Evolutionary conservation across 2,797 vertebrate species (phyloP).

Genomic region (Scolopax rusticola): DNA sequence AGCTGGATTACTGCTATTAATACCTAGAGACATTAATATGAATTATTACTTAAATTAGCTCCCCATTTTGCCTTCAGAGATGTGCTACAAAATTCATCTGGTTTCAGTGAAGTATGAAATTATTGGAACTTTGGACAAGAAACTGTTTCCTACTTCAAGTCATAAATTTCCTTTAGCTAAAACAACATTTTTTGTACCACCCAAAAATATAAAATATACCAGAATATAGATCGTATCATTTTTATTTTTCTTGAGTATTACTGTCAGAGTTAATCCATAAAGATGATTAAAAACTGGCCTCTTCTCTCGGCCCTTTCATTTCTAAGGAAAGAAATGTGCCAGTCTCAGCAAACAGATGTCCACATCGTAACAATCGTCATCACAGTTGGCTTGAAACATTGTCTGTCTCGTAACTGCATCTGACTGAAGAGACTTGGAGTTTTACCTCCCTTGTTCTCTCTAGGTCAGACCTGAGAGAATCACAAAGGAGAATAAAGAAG

Average conservation of each 20-base stretch:
- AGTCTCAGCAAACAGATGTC: slow-evolving; percentile 55
- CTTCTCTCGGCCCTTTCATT: background rate
- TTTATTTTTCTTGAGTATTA: background rate
- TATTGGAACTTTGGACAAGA: background rate
- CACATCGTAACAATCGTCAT: background rate
- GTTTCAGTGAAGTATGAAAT: background rate
- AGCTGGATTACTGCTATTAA: background rate
- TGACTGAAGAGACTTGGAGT: background rate
- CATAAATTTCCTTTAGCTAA: background rate
- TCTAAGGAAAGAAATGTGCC: slow-evolving; percentile 22
- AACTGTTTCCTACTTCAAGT: background rate
- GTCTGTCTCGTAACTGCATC: background rate
- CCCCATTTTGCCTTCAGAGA: background rate
- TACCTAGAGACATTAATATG: background rate
- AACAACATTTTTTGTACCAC: background rate
- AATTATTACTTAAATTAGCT: background rate
- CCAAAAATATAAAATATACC: background rate
- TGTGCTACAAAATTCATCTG: background rate
- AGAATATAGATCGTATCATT: background rate
- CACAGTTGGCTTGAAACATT: background rate
- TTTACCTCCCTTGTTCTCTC: background rate
- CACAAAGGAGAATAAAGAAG: background rate
- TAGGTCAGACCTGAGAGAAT: background rate
- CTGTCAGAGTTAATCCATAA: background rate
- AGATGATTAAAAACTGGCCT: slow-evolving; percentile 15